A percentile compares a stretch with the other conserved stretches of the same genome.
phyloP scores from a whole-genome alignment of 2,113 vertebrate species.

The Syngnathoides biaculeatus region DNA sequence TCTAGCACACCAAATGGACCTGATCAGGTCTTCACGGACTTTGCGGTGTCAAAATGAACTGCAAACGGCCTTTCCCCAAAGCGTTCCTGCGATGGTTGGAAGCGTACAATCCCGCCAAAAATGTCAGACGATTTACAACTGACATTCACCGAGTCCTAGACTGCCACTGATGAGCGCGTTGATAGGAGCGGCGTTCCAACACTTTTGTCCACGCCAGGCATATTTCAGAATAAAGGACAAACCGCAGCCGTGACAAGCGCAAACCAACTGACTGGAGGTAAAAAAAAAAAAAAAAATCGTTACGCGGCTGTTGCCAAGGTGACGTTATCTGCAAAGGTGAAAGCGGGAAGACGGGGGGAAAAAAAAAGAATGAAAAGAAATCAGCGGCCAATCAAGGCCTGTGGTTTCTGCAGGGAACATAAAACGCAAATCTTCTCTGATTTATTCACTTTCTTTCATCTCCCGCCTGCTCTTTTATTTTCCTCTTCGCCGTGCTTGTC shows the following conservation, averaged over 20 bases:
- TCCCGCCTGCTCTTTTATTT: constrained; percentile 46
- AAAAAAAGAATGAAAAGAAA: constrained; percentile 9
- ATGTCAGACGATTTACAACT: neutral
- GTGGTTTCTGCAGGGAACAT: constrained; percentile 44
- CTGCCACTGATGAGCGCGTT: neutral
- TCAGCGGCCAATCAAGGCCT: constrained; percentile 43
- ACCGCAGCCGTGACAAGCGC: constrained; percentile 27
- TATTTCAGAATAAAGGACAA: constrained; percentile 4
- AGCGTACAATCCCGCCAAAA: neutral
- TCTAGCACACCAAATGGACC: no score
- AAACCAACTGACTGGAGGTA: constrained; percentile 7
- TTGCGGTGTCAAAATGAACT: no score
- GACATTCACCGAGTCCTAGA: neutral
- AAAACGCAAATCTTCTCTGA: constrained; percentile 43
- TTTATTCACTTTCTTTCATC: constrained; percentile 55
- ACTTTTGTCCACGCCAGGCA: neutral
- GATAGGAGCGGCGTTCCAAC: neutral
- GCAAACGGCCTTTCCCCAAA: no score
- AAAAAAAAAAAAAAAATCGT: constrained; percentile 13
- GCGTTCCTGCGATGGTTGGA: neutral
- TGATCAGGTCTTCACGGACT: no score
- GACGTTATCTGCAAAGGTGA: constrained; percentile 47
- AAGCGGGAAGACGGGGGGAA: neutral
- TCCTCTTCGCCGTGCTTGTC: constrained; percentile 16
- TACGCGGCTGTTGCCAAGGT: constrained; percentile 51